A percentile compares a stretch with the other conserved stretches of the same genome.
These are phyloP conservation scores for Saturnia pavonia DNA, from an alignment of 2,888 invertebrate genomes.

Conservation along the genomic window DNA sequence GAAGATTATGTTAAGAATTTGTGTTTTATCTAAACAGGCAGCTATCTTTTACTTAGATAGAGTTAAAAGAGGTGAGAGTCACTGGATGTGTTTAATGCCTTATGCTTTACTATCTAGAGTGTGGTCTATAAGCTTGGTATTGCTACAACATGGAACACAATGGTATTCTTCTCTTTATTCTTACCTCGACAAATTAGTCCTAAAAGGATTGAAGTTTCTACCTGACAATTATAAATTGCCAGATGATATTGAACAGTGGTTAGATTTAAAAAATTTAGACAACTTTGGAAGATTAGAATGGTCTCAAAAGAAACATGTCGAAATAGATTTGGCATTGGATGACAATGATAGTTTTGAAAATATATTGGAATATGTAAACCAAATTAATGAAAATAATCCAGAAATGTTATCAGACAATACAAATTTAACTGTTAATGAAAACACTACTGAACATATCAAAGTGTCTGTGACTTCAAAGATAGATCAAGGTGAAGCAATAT, in stretches of 20 bases:
- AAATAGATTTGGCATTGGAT: slow-evolving; percentile 43
- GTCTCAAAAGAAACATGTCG: slow-evolving; percentile 50
- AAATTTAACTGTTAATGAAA: slow-evolving; percentile 19
- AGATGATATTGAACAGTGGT: slow-evolving; percentile 68
- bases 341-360: slow-evolving; percentile 54
- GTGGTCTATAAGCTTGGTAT: slow-evolving; percentile 74
- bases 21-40: slow-evolving; percentile 70
- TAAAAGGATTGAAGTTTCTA: slow-evolving; percentile 74
- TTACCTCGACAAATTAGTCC: slow-evolving; percentile 60
- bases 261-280: slow-evolving; percentile 73
- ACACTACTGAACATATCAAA: slow-evolving; percentile 23
- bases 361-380: slow-evolving; percentile 61
- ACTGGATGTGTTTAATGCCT: slow-evolving; percentile 80
- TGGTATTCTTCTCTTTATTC: slow-evolving; percentile 77
- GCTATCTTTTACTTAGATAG: slow-evolving; percentile 77
- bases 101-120: slow-evolving; percentile 79
- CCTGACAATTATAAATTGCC: slow-evolving; percentile 71
- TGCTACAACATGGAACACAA: slow-evolving; percentile 69
- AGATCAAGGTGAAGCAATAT: slow-evolving; percentile 52
- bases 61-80: slow-evolving; percentile 78
- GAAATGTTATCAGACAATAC: slow-evolving; percentile 27
- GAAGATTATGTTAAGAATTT: slow-evolving; percentile 77
- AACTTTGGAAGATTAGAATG: slow-evolving; percentile 64
- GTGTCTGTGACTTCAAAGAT: slow-evolving; percentile 27
- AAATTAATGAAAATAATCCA: slow-evolving; percentile 46